Evolutionary conservation across 2,797 vertebrate genomes (phyloP).

Genomic region (Diceros bicornis): DNA sequence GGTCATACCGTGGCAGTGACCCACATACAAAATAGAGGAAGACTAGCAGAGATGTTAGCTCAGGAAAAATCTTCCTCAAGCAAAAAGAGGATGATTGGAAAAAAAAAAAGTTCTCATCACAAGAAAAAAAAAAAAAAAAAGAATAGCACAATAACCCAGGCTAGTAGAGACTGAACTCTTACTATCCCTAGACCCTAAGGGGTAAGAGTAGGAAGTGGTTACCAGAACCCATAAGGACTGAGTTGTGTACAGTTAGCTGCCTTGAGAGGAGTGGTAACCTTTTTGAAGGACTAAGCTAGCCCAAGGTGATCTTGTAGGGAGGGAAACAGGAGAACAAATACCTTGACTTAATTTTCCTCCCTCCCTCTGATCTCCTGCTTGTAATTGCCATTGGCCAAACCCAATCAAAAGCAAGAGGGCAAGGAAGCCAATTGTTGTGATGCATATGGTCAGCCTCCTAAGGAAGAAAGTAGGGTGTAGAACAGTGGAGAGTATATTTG

Average conservation of each 20-base stretch:
- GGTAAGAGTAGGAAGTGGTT: background rate
- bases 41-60: no score
- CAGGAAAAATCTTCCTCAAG: no score
- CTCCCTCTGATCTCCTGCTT: slow-evolving; percentile 17
- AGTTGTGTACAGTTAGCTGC: background rate
- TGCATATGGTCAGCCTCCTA: background rate
- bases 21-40: no score
- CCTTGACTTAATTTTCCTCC: background rate
- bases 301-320: background rate
- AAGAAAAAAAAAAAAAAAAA: background rate
- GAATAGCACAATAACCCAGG: background rate
- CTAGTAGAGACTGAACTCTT: slow-evolving; percentile 17
- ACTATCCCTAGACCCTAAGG: background rate
- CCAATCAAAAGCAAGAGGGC: background rate
- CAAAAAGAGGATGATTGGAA: no score
- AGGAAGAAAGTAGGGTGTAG: background rate
- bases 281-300: background rate
- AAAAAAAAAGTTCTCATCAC: no score
- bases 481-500: background rate
- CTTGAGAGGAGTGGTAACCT: background rate
- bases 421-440: background rate
- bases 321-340: slow-evolving; percentile 19
- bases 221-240: background rate
- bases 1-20: no score
- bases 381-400: slow-evolving; percentile 47